phyloP scores from a whole-genome alignment of 2,797 vertebrate genomes.

The Buphagus erythrorhynchus region DNA sequence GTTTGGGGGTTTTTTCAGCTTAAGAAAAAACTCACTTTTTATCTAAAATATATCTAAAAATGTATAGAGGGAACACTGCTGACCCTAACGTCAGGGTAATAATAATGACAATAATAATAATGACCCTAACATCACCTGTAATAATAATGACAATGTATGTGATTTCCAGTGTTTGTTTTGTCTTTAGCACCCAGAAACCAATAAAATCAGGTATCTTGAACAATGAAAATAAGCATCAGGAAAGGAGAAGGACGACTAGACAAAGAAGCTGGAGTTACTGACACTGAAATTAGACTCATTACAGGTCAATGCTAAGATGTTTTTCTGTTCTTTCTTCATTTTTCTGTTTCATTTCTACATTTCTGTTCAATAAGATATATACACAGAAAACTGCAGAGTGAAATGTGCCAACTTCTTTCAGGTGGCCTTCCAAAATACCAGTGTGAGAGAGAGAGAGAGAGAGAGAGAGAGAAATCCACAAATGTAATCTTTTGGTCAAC shows the following conservation, averaged over 20 bases:
- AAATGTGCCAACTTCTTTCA: neutral
- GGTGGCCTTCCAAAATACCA: neutral
- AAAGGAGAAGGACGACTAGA: neutral
- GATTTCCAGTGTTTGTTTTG: neutral
- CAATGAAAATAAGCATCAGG: neutral
- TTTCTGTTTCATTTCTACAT: neutral
- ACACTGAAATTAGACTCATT: neutral
- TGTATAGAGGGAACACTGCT: neutral
- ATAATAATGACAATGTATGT: neutral
- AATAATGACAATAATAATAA: neutral
- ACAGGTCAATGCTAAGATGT: neutral
- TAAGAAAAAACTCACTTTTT: neutral
- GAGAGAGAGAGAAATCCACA: neutral
- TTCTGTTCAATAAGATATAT: neutral
- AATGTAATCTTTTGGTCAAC: neutral
- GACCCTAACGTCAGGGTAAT: neutral
- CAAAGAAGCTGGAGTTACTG: neutral
- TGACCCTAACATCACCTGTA: neutral
- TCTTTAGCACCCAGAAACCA: neutral
- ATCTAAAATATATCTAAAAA: neutral
- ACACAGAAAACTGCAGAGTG: neutral
- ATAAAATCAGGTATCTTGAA: neutral
- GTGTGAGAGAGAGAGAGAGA: neutral
- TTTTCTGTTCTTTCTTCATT: neutral
- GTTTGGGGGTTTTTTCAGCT: accelerated